Percentiles rank a stretch among this genome's conserved stretches.
Evolutionary conservation across 2,113 vertebrate species (phyloP).

Genomic region (Antigone vipio): DNA sequence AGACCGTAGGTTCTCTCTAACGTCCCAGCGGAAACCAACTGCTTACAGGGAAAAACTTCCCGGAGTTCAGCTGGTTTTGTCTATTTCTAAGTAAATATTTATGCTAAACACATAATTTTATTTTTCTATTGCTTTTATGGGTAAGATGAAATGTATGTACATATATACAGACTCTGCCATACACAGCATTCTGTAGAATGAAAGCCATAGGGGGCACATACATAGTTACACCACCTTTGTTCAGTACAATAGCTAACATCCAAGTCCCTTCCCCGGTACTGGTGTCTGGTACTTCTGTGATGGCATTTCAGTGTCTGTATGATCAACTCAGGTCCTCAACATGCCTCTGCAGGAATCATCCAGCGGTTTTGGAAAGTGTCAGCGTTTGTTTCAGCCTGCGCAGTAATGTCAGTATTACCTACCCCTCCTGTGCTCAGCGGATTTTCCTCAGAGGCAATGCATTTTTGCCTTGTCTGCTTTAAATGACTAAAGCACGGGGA

Average conservation of each 20-base stretch:
- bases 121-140: background rate
- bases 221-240: background rate
- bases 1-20: rapidly evolving
- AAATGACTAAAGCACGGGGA: background rate
- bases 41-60: background rate
- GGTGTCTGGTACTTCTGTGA: background rate
- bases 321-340: background rate
- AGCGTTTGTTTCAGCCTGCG: background rate
- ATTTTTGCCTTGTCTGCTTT: background rate
- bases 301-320: background rate
- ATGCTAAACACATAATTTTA: background rate
- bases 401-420: background rate
- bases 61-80: background rate
- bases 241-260: background rate
- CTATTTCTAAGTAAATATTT: background rate
- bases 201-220: background rate
- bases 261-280: background rate
- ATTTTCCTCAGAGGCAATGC: background rate
- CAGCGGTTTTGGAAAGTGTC: background rate
- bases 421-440: background rate
- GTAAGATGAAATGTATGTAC: too few species aligned
- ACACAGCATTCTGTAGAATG: background rate
- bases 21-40: background rate
- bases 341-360: background rate
- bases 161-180: background rate